Evolutionary conservation across 1,140 invertebrate species (phyloP).

Genomic region (Steinernema feltiae): DNA sequence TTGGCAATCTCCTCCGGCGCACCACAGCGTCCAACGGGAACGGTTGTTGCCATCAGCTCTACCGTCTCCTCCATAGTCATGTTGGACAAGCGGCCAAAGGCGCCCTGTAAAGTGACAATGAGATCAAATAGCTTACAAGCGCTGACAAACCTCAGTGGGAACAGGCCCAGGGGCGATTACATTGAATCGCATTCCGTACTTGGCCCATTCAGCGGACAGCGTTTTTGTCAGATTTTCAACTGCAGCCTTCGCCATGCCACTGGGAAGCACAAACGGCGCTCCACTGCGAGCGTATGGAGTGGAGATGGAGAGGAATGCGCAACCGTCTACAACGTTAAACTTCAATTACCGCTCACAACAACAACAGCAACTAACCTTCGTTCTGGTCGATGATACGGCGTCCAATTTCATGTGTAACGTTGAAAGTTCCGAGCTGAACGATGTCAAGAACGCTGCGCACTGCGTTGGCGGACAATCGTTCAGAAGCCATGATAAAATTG

Average conservation of each 20-base stretch:
- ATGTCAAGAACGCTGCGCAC: constrained; percentile 64
- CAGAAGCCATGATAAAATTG: constrained; percentile 65
- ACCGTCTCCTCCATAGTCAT: constrained; percentile 16
- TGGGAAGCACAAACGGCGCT: constrained; percentile 64
- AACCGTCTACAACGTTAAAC: constrained; percentile 57
- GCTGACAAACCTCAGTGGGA: too few species aligned
- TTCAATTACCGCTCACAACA: too few species aligned
- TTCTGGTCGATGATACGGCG: constrained; percentile 62
- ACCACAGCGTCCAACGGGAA: constrained; percentile 62
- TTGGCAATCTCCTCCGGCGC: constrained; percentile 64
- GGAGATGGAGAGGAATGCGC: constrained; percentile 63
- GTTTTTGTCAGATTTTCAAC: constrained; percentile 63
- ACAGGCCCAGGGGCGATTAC: constrained; percentile 65
- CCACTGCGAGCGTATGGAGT: constrained; percentile 63
- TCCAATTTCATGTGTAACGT: constrained; percentile 63
- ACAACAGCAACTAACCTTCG: too few species aligned
- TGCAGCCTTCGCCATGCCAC: constrained; percentile 64
- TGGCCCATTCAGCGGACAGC: constrained; percentile 64
- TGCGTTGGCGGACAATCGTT: constrained; percentile 63
- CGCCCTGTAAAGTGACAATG: too few species aligned
- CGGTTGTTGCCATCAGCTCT: not conserved
- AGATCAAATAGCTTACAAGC: too few species aligned
- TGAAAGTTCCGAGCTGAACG: constrained; percentile 64
- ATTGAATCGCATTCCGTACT: constrained; percentile 65
- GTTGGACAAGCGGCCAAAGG: constrained; percentile 34